These are phyloP conservation scores for Gymnoscopelus microlampas DNA, from an alignment of 2,797 vertebrate genomes.

Conservation along the genomic window DNA sequence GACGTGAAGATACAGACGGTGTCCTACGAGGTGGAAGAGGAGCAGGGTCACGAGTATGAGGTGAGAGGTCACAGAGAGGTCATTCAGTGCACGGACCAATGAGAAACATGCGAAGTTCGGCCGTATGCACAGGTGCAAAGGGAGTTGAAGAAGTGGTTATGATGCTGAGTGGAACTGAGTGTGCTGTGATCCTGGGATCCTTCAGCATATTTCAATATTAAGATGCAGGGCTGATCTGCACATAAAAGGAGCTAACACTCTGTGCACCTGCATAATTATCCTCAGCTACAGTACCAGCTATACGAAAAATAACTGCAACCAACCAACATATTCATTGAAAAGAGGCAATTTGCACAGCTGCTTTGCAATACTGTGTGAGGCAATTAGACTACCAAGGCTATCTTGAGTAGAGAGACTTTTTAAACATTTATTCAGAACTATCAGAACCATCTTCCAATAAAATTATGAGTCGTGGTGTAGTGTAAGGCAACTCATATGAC, in stretches of 20 bases:
- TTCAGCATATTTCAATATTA: neutral
- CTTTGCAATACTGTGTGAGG: constrained; percentile 35
- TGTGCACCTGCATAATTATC: neutral
- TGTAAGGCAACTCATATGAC: constrained; percentile 31
- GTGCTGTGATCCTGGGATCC: neutral
- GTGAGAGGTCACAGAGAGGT: constrained; percentile 67
- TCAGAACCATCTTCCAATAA: constrained; percentile 40
- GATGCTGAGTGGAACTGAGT: neutral
- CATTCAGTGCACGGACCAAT: constrained; percentile 5
- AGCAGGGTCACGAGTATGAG: constrained; percentile 88
- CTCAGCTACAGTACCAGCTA: neutral
- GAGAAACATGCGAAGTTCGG: neutral
- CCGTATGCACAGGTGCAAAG: no score
- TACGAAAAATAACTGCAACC: constrained; percentile 22
- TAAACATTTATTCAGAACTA: constrained; percentile 29
- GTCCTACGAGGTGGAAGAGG: constrained; percentile 91
- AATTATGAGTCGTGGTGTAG: constrained; percentile 44
- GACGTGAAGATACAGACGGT: constrained; percentile 90
- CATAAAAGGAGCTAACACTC: neutral
- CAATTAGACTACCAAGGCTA: constrained; percentile 44
- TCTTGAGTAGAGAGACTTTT: constrained; percentile 37
- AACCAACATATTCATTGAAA: constrained; percentile 1
- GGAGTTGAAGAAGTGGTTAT: no score
- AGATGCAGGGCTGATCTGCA: neutral
- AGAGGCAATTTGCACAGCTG: constrained; percentile 17